Percentiles rank a stretch among this genome's conserved stretches.
phyloP scores from a whole-genome alignment of 2,113 vertebrate species.

The Gymnarchus niloticus region DNA sequence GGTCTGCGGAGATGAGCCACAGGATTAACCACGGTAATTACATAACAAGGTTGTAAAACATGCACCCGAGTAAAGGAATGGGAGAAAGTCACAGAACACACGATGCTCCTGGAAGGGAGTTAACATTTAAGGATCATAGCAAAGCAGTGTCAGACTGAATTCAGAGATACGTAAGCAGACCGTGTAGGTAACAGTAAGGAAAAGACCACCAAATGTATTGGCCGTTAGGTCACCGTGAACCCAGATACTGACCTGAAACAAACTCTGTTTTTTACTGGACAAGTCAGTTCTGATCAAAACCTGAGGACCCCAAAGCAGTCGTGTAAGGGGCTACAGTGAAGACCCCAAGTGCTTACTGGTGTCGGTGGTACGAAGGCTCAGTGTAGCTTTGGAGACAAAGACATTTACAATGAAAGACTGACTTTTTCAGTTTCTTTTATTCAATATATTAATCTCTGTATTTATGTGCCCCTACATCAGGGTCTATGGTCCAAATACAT shows the following conservation, averaged over 20 bases:
- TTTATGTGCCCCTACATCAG: background rate
- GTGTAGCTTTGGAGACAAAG: background rate
- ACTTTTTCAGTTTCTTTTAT: background rate
- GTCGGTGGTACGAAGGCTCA: background rate
- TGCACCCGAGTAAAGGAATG: background rate
- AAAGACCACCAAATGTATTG: background rate
- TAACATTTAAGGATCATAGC: too few relatives aligned
- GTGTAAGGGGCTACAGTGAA: background rate
- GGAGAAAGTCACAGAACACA: background rate
- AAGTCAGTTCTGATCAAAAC: background rate
- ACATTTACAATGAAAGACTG: background rate
- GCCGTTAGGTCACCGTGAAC: background rate
- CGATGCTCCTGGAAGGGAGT: too few relatives aligned
- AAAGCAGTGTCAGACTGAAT: too few relatives aligned
- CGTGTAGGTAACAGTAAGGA: too few relatives aligned
- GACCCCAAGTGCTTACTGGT: background rate
- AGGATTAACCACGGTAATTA: background rate
- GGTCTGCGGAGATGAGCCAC: background rate
- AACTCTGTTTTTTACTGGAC: background rate
- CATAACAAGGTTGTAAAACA: background rate
- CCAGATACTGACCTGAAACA: background rate
- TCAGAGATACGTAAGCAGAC: too few relatives aligned
- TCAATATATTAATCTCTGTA: background rate
- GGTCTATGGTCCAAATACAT: background rate
- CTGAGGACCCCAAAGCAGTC: background rate